phyloP scores from a whole-genome alignment of 1,140 invertebrate species.

The Neodiprion pinetum region DNA sequence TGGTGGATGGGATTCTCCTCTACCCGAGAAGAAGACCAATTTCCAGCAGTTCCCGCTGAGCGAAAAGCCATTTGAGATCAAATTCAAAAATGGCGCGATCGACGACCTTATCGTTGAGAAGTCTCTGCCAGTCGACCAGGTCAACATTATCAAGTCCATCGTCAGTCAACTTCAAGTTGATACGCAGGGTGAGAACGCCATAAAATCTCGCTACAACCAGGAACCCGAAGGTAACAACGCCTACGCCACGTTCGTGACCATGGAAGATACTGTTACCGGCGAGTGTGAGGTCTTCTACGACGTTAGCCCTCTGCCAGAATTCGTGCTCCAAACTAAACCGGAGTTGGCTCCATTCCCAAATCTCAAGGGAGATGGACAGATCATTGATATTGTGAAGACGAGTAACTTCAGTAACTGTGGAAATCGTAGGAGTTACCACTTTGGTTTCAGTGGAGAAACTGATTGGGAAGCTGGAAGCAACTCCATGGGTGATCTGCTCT shows the following conservation, averaged over 20 bases:
- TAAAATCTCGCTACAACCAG: slow-evolving; percentile 26
- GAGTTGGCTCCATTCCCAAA: slow-evolving; percentile 31
- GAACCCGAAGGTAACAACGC: slow-evolving; percentile 29
- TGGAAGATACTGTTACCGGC: slow-evolving; percentile 51
- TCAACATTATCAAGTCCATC: slow-evolving; percentile 45
- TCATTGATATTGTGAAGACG: slow-evolving; percentile 39
- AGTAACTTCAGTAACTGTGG: slow-evolving; percentile 43
- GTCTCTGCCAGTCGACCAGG: slow-evolving; percentile 28
- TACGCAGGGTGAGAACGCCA: slow-evolving; percentile 32
- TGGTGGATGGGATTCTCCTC: slow-evolving; percentile 32
- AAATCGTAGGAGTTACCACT: slow-evolving; percentile 18
- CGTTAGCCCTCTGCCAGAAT: slow-evolving; percentile 35
- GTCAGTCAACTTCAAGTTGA: slow-evolving; percentile 45
- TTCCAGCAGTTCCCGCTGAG: not conserved
- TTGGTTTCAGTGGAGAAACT: slow-evolving; percentile 13
- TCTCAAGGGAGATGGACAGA: slow-evolving; percentile 31
- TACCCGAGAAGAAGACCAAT: slow-evolving; percentile 29
- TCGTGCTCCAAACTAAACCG: slow-evolving; percentile 30
- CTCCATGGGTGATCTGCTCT: not conserved
- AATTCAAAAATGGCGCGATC: slow-evolving; percentile 34
- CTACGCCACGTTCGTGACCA: slow-evolving; percentile 36
- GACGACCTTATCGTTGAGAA: slow-evolving; percentile 36
- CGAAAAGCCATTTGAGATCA: slow-evolving; percentile 39
- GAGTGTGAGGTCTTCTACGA: slow-evolving; percentile 49
- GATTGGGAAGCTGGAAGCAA: slow-evolving; percentile 21